Evolutionary conservation across 2,797 vertebrate species (phyloP).

Genomic region (Malacoctenus gilli): DNA sequence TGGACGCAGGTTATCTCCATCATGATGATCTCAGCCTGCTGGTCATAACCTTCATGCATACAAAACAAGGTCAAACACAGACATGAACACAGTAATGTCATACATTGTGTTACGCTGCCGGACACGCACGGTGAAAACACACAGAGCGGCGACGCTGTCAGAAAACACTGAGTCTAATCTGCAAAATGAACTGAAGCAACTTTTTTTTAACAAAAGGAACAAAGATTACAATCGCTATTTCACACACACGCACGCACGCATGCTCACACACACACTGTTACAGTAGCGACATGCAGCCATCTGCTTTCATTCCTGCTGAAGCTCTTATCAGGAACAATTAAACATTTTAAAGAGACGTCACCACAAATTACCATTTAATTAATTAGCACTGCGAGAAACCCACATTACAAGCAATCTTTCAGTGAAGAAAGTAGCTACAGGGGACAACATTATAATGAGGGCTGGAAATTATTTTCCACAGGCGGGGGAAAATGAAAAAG

Average conservation of each 20-base stretch:
- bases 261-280: no score
- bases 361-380: slow-evolving; percentile 56
- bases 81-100: slow-evolving; percentile 13
- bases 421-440: slow-evolving; percentile 51
- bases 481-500: slow-evolving; percentile 49
- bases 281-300: slow-evolving; percentile 18
- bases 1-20: slow-evolving; percentile 58
- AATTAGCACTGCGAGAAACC: slow-evolving; percentile 48
- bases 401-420: slow-evolving; percentile 58
- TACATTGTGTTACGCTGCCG: background rate
- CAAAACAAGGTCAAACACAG: slow-evolving; percentile 51
- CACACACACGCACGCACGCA: slow-evolving; percentile 8
- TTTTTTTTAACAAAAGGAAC: slow-evolving; percentile 21
- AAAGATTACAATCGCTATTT: slow-evolving; percentile 41
- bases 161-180: slow-evolving; percentile 22
- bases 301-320: slow-evolving; percentile 28
- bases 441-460: slow-evolving; percentile 58
- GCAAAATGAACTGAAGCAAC: slow-evolving; percentile 19
- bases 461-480: slow-evolving; percentile 59
- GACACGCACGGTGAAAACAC: background rate
- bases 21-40: slow-evolving; percentile 44
- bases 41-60: slow-evolving; percentile 48
- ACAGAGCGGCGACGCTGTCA: background rate
- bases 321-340: slow-evolving; percentile 67
- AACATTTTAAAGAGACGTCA: slow-evolving; percentile 47